Evolutionary conservation across 2,888 invertebrate genomes (phyloP), one percentile per base, ranked within the genome.

Genomic region (Candidula unifasciata): DNA sequence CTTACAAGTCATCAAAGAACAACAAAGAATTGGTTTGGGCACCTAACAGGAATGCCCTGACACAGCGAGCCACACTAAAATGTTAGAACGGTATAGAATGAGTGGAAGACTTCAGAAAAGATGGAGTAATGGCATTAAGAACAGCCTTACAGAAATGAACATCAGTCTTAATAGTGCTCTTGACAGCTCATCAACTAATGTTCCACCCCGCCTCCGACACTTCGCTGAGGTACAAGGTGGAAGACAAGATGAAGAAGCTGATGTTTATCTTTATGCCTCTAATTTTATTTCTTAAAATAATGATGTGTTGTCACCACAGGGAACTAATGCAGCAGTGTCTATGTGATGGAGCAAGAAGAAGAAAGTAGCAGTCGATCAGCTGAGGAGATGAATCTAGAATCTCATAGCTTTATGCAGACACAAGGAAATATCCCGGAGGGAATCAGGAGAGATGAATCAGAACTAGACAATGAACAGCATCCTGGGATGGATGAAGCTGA

Each of bases 401-500:
- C 64, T 6, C n/a, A 78, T 33, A 78, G 3, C 18, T 37, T 37
- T 64, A 18, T 66, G n/a, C 64, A 78, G 37, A 3, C 37, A 24
- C n/a, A 57, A 57, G 27, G 35, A 18, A n/a, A 54, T 68, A 35
- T 64, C 24, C 16, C n/a, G 68, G 44, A 24, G 64, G 21, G 13
- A 24, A 52, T 52, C 24, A 60, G n/a, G 78, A 35, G n/a, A n/a
- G 64, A 78, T 24, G 27, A 27, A n/a, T n/a, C 60, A 78, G 24
- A 30, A 33, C 73, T 73, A 52, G 52, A 44, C 18, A 57, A 8
- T 27, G 74, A 64, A 16, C 37, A 74, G 21, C 64, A 74, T 18
- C 33, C 33, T n/a, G 82, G 64, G 13, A 3, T 60, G 24, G n/a
- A 27, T 60, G 80, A 66, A 6, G 76, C 68, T 35, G 76, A 84